phyloP scores from a whole-genome alignment of 2,797 vertebrate genomes.

The Spondyliosoma cantharus region DNA sequence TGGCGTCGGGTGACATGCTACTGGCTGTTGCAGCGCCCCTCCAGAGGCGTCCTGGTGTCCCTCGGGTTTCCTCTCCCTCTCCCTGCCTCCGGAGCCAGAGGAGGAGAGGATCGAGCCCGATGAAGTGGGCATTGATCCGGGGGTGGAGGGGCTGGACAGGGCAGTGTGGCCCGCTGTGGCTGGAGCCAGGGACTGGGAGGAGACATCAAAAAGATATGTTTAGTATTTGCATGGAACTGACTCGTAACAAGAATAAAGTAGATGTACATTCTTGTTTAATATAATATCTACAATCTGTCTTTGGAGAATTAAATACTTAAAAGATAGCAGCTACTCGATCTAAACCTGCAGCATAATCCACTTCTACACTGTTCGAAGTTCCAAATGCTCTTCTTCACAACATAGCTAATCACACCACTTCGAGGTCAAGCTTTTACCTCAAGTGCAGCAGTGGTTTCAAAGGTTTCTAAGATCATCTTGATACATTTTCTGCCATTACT shows the following conservation, averaged over 20 bases:
- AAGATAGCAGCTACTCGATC: background rate
- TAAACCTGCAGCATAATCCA: background rate
- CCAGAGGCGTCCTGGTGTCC: conserved; percentile 81
- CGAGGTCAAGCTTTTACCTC: background rate
- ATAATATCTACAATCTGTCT: background rate
- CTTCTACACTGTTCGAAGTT: background rate
- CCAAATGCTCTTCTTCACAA: background rate
- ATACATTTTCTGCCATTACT: background rate
- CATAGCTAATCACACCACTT: background rate
- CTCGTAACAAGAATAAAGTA: background rate
- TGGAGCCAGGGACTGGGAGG: conserved; percentile 79
- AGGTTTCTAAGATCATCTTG: conserved; percentile 2
- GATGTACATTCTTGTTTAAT: background rate
- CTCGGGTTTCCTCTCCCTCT: conserved; percentile 81
- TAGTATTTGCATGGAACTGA: background rate
- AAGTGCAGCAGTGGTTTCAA: background rate
- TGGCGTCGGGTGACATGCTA: conserved; percentile 94
- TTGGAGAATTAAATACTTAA: background rate
- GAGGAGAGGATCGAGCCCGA: conserved; percentile 67
- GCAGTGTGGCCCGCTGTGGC: conserved; percentile 70
- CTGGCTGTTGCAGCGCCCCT: conserved; percentile 87
- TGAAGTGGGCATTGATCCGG: conserved; percentile 68
- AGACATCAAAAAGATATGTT: conserved; percentile 1
- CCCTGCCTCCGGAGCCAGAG: conserved; percentile 81
- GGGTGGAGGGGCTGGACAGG: conserved; percentile 76